Evolutionary conservation across 2,888 invertebrate species (phyloP).

Genomic region (Morpho achilles): DNA sequence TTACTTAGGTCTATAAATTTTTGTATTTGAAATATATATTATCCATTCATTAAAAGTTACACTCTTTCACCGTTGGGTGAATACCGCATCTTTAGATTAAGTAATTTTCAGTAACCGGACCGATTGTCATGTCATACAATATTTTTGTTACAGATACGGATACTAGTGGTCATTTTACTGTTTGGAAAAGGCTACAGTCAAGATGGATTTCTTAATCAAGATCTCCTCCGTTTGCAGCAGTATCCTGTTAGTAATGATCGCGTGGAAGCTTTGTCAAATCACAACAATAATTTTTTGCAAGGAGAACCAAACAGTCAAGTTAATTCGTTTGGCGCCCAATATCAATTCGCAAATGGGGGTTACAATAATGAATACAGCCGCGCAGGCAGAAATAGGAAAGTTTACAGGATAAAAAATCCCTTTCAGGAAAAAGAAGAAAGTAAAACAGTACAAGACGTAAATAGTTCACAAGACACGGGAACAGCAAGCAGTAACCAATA

Average conservation of each 20-base stretch:
- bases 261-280: conserved; percentile 50
- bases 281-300: conserved; percentile 52
- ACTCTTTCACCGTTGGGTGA: too few relatives aligned
- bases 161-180: conserved; percentile 61
- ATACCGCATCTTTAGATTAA: too few relatives aligned
- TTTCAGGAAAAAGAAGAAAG: conserved; percentile 58
- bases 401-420: conserved; percentile 68
- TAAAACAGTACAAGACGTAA: conserved; percentile 40
- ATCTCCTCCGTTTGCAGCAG: conserved; percentile 57
- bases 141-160: conserved; percentile 66
- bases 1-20: too few relatives aligned
- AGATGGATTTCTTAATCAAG: conserved; percentile 62
- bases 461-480: conserved; percentile 54
- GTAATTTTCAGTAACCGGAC: too few relatives aligned
- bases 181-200: conserved; percentile 53
- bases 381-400: conserved; percentile 51
- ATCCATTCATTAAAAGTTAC: too few relatives aligned
- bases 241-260: conserved; percentile 53
- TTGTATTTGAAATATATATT: too few relatives aligned
- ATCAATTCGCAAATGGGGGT: conserved; percentile 52
- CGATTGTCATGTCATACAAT: too few relatives aligned
- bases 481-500: conserved; percentile 73
- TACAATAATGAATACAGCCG: conserved; percentile 52
- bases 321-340: conserved; percentile 53
- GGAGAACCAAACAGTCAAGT: conserved; percentile 55